Evolutionary conservation across 2,888 invertebrate species (phyloP).

Genomic region (Odontomyia ornata): DNA sequence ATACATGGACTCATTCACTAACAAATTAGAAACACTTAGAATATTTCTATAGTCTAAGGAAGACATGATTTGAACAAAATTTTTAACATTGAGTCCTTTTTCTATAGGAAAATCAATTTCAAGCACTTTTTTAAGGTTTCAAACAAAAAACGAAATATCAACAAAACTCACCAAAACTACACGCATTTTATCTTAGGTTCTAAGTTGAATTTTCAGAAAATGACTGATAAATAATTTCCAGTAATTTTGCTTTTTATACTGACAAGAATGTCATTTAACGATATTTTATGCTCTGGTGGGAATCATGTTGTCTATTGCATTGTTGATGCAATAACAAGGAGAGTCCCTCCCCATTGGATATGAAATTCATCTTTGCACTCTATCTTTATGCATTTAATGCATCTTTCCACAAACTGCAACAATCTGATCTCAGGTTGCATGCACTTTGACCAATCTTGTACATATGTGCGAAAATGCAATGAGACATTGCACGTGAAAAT

Average conservation of each 20-base stretch:
- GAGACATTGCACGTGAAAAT: background rate
- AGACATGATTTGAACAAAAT: too few species aligned
- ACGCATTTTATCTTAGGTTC: constrained; percentile 27
- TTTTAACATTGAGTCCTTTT: too few species aligned
- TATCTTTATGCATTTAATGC: background rate
- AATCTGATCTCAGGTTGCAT: background rate
- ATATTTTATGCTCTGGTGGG: constrained; percentile 10
- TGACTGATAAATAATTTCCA: constrained; percentile 12
- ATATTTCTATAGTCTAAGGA: too few species aligned
- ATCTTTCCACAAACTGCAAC: background rate
- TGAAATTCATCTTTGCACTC: background rate
- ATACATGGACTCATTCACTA: too few species aligned
- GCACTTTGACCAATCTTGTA: background rate
- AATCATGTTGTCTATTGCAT: background rate
- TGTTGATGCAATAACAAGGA: constrained; percentile 10
- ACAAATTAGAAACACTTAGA: too few species aligned
- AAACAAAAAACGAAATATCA: too few species aligned
- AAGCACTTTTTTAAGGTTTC: too few species aligned
- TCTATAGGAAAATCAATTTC: too few species aligned
- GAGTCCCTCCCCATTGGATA: constrained; percentile 20
- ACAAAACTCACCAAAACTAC: constrained; percentile 25
- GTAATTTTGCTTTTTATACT: constrained; percentile 31
- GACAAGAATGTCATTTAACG: constrained; percentile 12
- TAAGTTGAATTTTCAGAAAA: constrained; percentile 32
- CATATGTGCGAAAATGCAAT: background rate